Evolutionary conservation across 2,113 vertebrate genomes (phyloP), one percentile per base, ranked within the genome.

Genomic region (Tichodroma muraria): DNA sequence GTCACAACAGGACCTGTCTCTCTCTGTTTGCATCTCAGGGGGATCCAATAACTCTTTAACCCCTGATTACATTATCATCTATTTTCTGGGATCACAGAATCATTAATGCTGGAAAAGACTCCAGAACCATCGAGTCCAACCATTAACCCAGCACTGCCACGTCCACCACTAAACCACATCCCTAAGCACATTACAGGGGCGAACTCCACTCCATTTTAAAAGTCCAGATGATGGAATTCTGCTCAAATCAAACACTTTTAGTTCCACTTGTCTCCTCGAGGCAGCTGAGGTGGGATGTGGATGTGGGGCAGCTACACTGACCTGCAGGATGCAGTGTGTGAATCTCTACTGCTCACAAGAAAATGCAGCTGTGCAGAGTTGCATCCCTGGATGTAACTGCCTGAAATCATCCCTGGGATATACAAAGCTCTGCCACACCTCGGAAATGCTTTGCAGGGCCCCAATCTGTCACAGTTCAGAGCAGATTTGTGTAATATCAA

Each of bases 401-500:
- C 68, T n/a, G 44, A 75, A 94, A 75, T 21, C 13, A 9, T 30
- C 47, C 37, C 80, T 80, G 5, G 90, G 89, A 40, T 31, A 11
- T 0, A 11, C 40, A 6, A 50, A 80, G 30, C 40, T 17, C 18
- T 31, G 37, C n/a, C 44, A 30, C 6, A 63, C 22, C 52, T 75
- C 38, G 53, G 45, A 35, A 82, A 76, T 5, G n/a, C 37, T 53
- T 64, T 49, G 61, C 64, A 64, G 3, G 2, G 60, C 63, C 27
- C 53, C 37, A 28, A 0, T 24, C 24, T 56, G 82, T 31, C 49
- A 13, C 54, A 69, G 70, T 12, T 85, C 57, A 76, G 65, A 35
- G 68, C 40, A 3, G 13, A 63, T 0, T 0, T 27, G 23, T 50
- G 5, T 4, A 8, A 24, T 5, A 13, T 8, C 40, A 18, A 54